Base-by-base conservation (phyloP, 2,113 vertebrate species). In the Dipodomys stephensi region DNA sequence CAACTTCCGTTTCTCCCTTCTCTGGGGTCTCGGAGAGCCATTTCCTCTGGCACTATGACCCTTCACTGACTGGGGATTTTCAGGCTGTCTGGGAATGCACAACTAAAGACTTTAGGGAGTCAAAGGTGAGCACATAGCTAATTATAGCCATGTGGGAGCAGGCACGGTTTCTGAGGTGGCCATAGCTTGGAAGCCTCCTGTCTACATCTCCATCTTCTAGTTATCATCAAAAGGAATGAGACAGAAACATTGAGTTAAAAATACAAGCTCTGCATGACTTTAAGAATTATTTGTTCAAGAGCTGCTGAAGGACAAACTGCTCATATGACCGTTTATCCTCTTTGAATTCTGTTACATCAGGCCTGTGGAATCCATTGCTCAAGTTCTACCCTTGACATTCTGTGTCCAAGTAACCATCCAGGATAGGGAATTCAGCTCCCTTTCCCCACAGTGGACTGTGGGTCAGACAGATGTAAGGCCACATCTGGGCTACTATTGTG, bases 1-100 rank as follows among this genome's bases (percentile, higher is more conserved):
- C 64, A 25, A 60, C 57, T 62, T 73, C 83, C 67, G n/a, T 57
- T 46, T 7, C 39, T 64, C 44, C 10, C 39, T 30, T 67, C 22
- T 27, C 60, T 30, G 25, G 22, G 13, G 88, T 30, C 25, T 64
- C 62, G 32, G 6, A 81, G 68, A 83, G 30, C 35, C 18, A 77
- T 80, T 72, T 97, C 84, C 86, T 93, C 81, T 92, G 87, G n/a
- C n/a, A 77, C 82, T 1, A 7, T 60, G 91, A 84, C 80, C 88
- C 78, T 76, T 53, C 0, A 0, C 64, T 65, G 39, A 13, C 73
- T 30, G 95, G 93, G 87, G 88, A 90, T 94, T 90, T 91, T 77
- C 30, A 12, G 82, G 84, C 95, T 74, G 91, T 92, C 86, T 95
- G 96, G 88, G 78, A 96, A 92, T 3, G 46, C 60, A 19, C 4